Base-by-base conservation (phyloP, 2,888 invertebrate species). In the Luperina testacea region DNA sequence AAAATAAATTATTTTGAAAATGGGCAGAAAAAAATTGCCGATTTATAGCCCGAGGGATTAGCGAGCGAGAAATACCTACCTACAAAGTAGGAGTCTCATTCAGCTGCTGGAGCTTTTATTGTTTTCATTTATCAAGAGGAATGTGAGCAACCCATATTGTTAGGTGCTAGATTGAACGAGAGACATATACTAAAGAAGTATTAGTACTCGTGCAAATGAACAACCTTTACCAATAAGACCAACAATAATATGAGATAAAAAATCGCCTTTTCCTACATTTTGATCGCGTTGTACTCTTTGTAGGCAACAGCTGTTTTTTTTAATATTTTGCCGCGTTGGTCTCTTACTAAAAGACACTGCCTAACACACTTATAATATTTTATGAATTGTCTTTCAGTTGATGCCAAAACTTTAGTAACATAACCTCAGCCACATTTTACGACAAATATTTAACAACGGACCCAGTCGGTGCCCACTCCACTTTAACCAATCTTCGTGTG, bases 401-500 rank as follows among this genome's bases (percentile, higher is more conserved):
- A 38, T 32, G 38, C 38, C 1, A 64, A 64, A 38, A 38, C 11
- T 38, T 24, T 11, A 57, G 11, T 57, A 7, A 59, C 38, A 71
- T 57, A 57, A 57, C 17, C 11, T 61, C 63, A 63, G 7, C 38
- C n/a, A 71, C 13, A 71, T 38, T 51, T 63, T n/a, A 6, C 59
- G 17, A 53, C n/a, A 38, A n/a, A 71, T 42, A 71, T 64, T 71
- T 71, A 42, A n/a, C 20, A 63, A 71, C 42, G 11, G n/a, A 8
- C 24, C 24, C 8, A 32, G 32, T 17, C 17, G 8, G n/a, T 9
- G n/a, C 32, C 8, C 69, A n/a, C 65, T 51, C 51, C 24, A 76
- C 42, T 73, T 87, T 38, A 38, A 81, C 83, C 87, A 87, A 87
- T 87, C 84, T 83, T 78, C 67, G 77, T 75, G 77, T 74, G 80